These are phyloP conservation scores for Cordylochernes scorpioides DNA, from an alignment of 2,888 invertebrate species.

Conservation along the genomic window DNA sequence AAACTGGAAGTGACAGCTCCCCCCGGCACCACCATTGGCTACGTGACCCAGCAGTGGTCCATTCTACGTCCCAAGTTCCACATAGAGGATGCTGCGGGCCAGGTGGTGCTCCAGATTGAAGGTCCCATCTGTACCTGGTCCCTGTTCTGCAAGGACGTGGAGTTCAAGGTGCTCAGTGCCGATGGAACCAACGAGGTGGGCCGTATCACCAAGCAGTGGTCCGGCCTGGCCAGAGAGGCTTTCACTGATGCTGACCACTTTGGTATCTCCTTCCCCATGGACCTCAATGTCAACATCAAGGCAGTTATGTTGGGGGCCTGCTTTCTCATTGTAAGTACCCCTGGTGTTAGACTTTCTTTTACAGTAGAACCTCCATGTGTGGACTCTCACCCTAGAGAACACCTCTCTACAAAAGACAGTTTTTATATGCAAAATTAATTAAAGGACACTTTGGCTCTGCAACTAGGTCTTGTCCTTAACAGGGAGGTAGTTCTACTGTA, in stretches of 20 bases:
- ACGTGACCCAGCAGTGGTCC: slow-evolving; percentile 18
- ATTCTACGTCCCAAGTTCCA: slow-evolving; percentile 28
- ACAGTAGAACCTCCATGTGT: too few species aligned
- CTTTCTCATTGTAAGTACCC: slow-evolving; percentile 48
- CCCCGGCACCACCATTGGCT: slow-evolving; percentile 17
- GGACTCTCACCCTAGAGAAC: too few species aligned
- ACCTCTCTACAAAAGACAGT: too few species aligned
- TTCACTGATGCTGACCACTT: slow-evolving; percentile 70
- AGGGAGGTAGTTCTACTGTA: too few species aligned
- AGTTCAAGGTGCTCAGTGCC: slow-evolving; percentile 31
- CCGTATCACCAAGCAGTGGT: slow-evolving; percentile 67
- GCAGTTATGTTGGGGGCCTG: slow-evolving; percentile 49
- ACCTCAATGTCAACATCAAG: slow-evolving; percentile 55
- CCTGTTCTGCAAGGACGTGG: slow-evolving; percentile 12
- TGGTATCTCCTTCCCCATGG: slow-evolving; percentile 67
- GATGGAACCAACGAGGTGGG: slow-evolving; percentile 54
- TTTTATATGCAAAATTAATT: too few species aligned
- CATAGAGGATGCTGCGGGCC: slow-evolving; percentile 43
- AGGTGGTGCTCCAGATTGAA: slow-evolving; percentile 45
- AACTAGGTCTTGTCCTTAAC: too few species aligned
- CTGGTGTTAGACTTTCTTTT: too few species aligned
- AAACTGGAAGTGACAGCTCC: slow-evolving; percentile 46
- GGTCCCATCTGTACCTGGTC: slow-evolving; percentile 10
- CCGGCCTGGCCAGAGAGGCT: slow-evolving; percentile 46
- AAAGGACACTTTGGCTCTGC: too few species aligned